Evolutionary conservation across 2,113 vertebrate species (phyloP).

Genomic region (Motacilla tschutschensis): DNA sequence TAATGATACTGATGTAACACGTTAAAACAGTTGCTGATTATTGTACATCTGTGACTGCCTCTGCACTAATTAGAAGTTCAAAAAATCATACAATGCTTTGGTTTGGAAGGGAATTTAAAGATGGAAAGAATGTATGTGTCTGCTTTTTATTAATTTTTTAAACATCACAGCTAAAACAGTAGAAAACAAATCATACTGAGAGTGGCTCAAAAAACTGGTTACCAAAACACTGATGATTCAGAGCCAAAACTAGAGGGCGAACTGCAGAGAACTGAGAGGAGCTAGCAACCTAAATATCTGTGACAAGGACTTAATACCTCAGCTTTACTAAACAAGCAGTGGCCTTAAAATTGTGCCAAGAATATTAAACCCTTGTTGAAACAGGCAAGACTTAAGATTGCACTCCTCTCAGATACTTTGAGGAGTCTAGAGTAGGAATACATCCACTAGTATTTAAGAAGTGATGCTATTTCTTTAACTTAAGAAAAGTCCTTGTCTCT

Average conservation of each 20-base stretch:
- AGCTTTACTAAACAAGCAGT: background rate
- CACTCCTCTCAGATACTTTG: background rate
- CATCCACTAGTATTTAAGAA: accelerated
- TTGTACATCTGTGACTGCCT: background rate
- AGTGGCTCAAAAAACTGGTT: background rate
- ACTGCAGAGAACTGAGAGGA: background rate
- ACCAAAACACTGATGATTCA: background rate
- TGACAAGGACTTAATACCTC: background rate
- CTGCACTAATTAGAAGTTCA: background rate
- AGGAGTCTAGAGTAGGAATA: background rate
- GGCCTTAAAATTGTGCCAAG: background rate
- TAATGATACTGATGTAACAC: background rate
- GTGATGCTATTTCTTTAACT: background rate
- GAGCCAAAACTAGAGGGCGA: background rate
- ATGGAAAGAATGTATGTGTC: background rate
- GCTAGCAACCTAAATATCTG: background rate
- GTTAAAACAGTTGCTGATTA: background rate
- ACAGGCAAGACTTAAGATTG: background rate
- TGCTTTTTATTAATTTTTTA: background rate
- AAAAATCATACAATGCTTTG: background rate
- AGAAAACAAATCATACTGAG: background rate
- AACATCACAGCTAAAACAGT: background rate
- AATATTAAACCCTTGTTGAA: background rate
- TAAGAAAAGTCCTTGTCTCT: background rate
- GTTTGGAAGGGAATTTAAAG: background rate